Percentiles rank a stretch among this genome's conserved stretches.
These are phyloP conservation scores for Agrilus mali DNA, from an alignment of 2,888 invertebrate species.

Conservation along the genomic window DNA sequence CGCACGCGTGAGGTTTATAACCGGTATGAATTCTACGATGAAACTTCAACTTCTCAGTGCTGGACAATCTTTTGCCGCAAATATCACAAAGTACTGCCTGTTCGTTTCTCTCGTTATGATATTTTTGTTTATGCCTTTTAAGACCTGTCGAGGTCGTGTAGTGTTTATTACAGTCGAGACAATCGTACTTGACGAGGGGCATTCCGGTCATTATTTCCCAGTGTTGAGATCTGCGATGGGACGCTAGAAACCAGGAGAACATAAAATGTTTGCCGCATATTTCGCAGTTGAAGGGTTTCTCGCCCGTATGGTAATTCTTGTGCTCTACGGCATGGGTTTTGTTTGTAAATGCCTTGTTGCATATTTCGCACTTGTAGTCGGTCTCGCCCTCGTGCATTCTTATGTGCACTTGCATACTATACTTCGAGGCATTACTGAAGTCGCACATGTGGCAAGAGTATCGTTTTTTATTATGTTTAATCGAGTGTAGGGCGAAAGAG, in stretches of 20 bases:
- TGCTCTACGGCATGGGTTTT: constrained; percentile 35
- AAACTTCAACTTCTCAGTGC: constrained; percentile 37
- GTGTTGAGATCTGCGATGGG: constrained; percentile 37
- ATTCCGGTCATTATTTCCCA: constrained; percentile 31
- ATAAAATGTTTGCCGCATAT: constrained; percentile 43
- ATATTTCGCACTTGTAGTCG: constrained; percentile 41
- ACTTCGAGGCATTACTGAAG: constrained; percentile 25
- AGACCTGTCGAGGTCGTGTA: constrained; percentile 29
- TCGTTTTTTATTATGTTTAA: constrained; percentile 22
- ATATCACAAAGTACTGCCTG: constrained; percentile 40
- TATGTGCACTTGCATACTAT: constrained; percentile 25
- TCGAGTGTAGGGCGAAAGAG: constrained; percentile 24
- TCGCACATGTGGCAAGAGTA: constrained; percentile 27
- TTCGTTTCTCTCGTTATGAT: constrained; percentile 26
- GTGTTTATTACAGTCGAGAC: constrained; percentile 37
- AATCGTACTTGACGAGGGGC: constrained; percentile 30
- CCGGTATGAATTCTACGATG: constrained; percentile 33
- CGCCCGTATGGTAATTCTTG: constrained; percentile 38
- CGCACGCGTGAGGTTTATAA: constrained; percentile 33
- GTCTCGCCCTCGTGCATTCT: constrained; percentile 29
- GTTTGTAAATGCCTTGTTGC: constrained; percentile 38
- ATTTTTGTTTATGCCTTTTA: constrained; percentile 31
- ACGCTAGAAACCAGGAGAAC: constrained; percentile 39
- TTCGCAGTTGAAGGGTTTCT: constrained; percentile 37
- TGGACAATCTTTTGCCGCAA: constrained; percentile 42